phyloP scores from a whole-genome alignment of 2,888 invertebrate genomes.

The Dynastes hyllus region DNA sequence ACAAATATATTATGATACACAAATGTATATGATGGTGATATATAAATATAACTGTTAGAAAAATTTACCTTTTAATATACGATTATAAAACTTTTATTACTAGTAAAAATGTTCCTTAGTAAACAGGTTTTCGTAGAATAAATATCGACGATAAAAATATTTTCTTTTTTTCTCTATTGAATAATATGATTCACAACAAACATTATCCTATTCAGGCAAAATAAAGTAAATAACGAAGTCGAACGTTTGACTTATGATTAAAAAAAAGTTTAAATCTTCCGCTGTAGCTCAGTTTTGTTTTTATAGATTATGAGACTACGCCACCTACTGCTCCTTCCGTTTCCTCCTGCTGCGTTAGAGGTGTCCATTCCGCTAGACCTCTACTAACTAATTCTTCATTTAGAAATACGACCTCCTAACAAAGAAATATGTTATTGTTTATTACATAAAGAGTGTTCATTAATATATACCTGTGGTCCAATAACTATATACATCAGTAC shows the following conservation, averaged over 20 bases:
- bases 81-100: conserved; percentile 26
- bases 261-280: conserved; percentile 32
- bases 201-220: conserved; percentile 28
- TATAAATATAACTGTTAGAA: conserved; percentile 24
- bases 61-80: conserved; percentile 21
- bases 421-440: conserved; percentile 53
- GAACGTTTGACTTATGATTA: conserved; percentile 39
- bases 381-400: conserved; percentile 90
- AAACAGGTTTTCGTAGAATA: conserved; percentile 37
- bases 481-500: conserved; percentile 86
- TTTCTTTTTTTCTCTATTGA: conserved; percentile 19
- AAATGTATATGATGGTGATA: conserved; percentile 7
- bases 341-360: conserved; percentile 35
- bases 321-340: conserved; percentile 53
- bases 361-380: conserved; percentile 85
- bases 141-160: conserved; percentile 44
- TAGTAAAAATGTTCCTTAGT: conserved; percentile 1
- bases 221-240: conserved; percentile 24
- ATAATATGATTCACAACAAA: conserved; percentile 29
- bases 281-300: conserved; percentile 1
- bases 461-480: conserved; percentile 78
- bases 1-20: conserved; percentile 1
- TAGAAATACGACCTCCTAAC: conserved; percentile 85
- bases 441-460: background rate
- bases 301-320: conserved; percentile 43